phyloP scores from a whole-genome alignment of 2,888 invertebrate genomes.

The Agrochola lota region DNA sequence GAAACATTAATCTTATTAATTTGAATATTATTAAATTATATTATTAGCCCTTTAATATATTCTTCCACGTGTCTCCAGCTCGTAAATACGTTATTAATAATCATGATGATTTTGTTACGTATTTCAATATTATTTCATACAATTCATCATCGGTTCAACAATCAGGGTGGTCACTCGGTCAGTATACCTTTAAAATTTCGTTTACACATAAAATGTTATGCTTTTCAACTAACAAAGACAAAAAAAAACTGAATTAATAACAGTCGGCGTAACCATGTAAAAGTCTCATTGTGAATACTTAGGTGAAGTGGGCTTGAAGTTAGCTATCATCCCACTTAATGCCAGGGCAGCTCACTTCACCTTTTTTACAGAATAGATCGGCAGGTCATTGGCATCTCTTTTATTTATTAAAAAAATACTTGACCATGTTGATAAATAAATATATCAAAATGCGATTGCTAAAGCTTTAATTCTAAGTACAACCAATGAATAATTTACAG shows the following conservation, averaged over 20 bases:
- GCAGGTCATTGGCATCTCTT: background rate
- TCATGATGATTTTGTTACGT: background rate
- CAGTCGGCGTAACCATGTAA: background rate
- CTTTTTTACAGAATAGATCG: background rate
- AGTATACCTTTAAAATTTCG: background rate
- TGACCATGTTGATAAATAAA: slow-evolving; percentile 21
- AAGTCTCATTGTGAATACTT: background rate
- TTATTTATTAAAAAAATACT: background rate
- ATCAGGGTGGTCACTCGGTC: background rate
- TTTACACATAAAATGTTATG: background rate
- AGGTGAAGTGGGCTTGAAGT: background rate
- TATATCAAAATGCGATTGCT: background rate
- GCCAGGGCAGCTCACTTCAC: background rate
- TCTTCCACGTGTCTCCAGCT: slow-evolving; percentile 10
- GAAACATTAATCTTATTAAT: slow-evolving; percentile 46
- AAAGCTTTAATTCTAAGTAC: slow-evolving; percentile 36
- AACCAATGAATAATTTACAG: slow-evolving; percentile 50
- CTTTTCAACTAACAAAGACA: background rate
- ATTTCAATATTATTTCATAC: background rate
- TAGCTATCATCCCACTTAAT: background rate
- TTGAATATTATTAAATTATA: slow-evolving; percentile 31
- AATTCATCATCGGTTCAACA: background rate
- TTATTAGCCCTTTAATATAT: slow-evolving; percentile 39
- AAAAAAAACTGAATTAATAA: background rate
- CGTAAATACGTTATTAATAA: slow-evolving; percentile 32